Base-by-base conservation (phyloP, 2,888 invertebrate genomes). In the Cerastis leucographa region DNA sequence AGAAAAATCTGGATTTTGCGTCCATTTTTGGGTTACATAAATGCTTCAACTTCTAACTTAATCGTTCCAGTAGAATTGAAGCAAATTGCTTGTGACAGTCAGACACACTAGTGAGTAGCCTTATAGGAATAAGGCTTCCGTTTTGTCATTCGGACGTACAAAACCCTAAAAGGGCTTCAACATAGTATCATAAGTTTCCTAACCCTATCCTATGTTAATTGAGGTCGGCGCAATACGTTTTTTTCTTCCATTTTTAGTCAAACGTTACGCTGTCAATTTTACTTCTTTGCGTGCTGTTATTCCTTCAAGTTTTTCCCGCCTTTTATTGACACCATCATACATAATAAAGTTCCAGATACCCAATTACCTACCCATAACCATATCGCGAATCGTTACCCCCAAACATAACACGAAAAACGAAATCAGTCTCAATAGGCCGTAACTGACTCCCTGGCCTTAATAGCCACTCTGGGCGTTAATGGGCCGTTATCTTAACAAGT, bases 401-500 rank as follows among this genome's bases (percentile, higher is more conserved):
- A 62, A 74, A 75, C 70, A 70, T 78, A 75, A 76, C 46, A 66
- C 51, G 46, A 73, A 79, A 84, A 77, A 72, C 42, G 25, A 77
- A 83, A 79, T 72, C 82, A 12, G 78, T 79, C 75, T 79, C 81
- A 71, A 85, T 81, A 78, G 81, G 51, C 64, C 74, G 85, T 87
- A 86, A 86, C 86, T 71, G 85, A 84, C 78, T 85, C 85, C 76
- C 61, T 65, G 62, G 73, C 7, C 80, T 78, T 86, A 85, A 85
- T 83, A 81, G 88, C 78, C 86, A 86, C 87, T 87, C 78, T 62
- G 77, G 46, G 70, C 80, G 80, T 86, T 89, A 89, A 89, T 88
- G 82, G 85, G 65, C 70, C 84, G 87, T 87, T 88, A 87, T 85
- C 89, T 85, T 85, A 87, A 87, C 85, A 81, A 87, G 87, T 84